Base-by-base conservation (phyloP, 1,140 invertebrate species). In the Dreissena polymorpha region DNA sequence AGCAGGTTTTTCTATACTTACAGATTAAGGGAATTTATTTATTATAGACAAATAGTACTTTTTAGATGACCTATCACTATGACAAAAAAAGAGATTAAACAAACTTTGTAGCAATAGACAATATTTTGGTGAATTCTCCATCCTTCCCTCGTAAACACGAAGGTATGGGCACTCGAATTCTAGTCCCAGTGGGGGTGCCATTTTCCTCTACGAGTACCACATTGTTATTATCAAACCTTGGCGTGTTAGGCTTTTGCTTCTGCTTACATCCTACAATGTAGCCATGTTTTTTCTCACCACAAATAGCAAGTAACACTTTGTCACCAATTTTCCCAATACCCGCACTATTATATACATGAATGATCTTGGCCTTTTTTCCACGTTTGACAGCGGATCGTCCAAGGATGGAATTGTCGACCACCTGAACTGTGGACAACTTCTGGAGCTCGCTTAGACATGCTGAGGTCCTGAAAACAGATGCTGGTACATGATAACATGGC, bases 171-270 rank as follows among this genome's bases (percentile, higher is more conserved):
- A 98, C 98, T 89, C 97, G 95, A 86, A 99, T 98, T 84, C 98
- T 95, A 10, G 97, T 99, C 27, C 98, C 99, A 10, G 99, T 93
- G 2, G 98, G 98, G 95, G 96, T 86, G n/a, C 98, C 98, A 93
- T 95, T 97, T 88, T 99, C 98, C 91, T 99, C 98, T 71, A 99
- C 96, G 0, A 99, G 93, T 0, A 99, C 98, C 80, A 99, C 92
- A 93, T 99, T 99, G 91, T 99, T 99, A 86, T 96, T 97, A 92
- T 99, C 99, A 93, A 97, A 98, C 90, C 96, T 96, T 0, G 98
- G 98, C 51, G 98, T 94, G 92, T 97, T 96, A 7, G 95, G 91
- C 80, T 95, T 94, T 91, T 99, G 97, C 76, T 95, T 95, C 90
- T 97, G 95, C 63, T 89, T 88, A 91, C 97, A 97, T 0, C 99